Evolutionary conservation across 2,797 vertebrate genomes (phyloP).

Genomic region (Ctenopoma multispine): DNA sequence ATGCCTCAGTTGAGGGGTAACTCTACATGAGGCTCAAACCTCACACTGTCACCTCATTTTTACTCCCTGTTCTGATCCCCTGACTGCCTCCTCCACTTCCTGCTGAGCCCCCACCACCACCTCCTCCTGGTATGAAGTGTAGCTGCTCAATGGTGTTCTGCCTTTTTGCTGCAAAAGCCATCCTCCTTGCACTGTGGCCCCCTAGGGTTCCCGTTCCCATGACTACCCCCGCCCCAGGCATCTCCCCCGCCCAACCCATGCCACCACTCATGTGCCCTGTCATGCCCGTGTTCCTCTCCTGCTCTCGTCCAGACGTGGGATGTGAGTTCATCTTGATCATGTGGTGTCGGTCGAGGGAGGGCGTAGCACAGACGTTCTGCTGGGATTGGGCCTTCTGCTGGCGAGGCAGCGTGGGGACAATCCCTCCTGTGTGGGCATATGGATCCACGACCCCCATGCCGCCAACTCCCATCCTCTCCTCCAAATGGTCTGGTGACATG

Average conservation of each 20-base stretch:
- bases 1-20: conserved; percentile 50
- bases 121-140: conserved; percentile 93
- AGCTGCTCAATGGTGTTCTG: conserved; percentile 96
- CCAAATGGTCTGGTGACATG: conserved; percentile 82
- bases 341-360: conserved; percentile 89
- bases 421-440: conserved; percentile 77
- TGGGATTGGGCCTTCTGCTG: conserved; percentile 91
- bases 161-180: conserved; percentile 90
- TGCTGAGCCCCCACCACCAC: conserved; percentile 81
- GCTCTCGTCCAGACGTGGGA: conserved; percentile 87
- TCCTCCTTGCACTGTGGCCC: conserved; percentile 87
- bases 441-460: conserved; percentile 75
- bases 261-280: conserved; percentile 85
- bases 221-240: conserved; percentile 82
- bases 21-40: conserved; percentile 67
- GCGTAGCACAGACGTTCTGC: conserved; percentile 89
- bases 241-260: conserved; percentile 81
- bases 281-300: conserved; percentile 81
- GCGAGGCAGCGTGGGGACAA: conserved; percentile 85
- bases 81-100: conserved; percentile 86
- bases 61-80: conserved; percentile 92
- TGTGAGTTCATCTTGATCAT: conserved; percentile 94
- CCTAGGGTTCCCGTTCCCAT: conserved; percentile 87
- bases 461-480: conserved; percentile 76
- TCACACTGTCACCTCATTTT: conserved; percentile 95